phyloP scores from a whole-genome alignment of 2,797 vertebrate species.

The Odontamblyopus rebecca region DNA sequence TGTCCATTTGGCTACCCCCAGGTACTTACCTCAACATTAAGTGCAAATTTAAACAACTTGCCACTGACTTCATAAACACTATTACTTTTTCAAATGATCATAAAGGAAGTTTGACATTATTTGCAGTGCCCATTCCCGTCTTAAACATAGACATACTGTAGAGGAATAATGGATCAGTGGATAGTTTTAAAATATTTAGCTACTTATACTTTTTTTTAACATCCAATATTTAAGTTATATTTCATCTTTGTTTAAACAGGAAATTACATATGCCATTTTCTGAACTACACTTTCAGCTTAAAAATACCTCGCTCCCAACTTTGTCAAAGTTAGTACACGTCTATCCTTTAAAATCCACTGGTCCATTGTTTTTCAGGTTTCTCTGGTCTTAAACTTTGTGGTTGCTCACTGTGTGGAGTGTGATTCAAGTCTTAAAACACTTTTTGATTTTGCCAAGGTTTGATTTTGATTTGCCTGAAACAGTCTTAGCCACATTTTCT shows the following conservation, averaged over 20 bases:
- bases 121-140: constrained; percentile 44
- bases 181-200: neutral
- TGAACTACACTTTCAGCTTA: neutral
- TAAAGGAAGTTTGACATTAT: constrained; percentile 9
- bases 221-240: neutral
- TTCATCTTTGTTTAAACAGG: neutral
- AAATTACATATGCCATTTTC: no score
- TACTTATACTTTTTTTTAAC: neutral
- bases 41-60: neutral
- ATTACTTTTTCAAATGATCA: neutral
- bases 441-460: constrained; percentile 73
- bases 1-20: neutral
- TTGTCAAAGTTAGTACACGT: neutral
- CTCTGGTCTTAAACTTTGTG: constrained; percentile 17
- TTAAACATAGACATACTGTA: constrained; percentile 30
- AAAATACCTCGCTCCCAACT: neutral
- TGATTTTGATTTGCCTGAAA: constrained; percentile 66
- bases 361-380: neutral
- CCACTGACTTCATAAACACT: neutral
- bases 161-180: constrained; percentile 2
- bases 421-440: constrained; percentile 85
- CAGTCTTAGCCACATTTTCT: constrained; percentile 79
- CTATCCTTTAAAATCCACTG: neutral
- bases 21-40: neutral
- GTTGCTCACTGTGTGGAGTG: constrained; percentile 64